phyloP scores from a whole-genome alignment of 2,888 invertebrate genomes.

The Erannis defoliaria region DNA sequence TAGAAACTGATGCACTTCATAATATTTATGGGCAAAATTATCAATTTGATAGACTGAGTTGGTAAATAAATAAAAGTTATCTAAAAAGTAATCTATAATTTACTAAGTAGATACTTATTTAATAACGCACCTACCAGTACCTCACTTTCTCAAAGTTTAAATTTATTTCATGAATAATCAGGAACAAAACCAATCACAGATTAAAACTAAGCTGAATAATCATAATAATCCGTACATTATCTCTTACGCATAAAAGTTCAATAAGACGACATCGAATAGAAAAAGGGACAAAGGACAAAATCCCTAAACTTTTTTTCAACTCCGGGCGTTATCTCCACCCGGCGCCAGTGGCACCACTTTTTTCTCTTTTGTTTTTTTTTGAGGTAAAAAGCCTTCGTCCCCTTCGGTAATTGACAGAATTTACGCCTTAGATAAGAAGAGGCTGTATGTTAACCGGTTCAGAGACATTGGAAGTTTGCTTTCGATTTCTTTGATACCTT shows the following conservation, averaged over 20 bases:
- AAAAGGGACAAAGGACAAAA: constrained; percentile 63
- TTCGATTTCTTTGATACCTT: constrained; percentile 42
- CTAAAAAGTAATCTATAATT: too few relatives aligned
- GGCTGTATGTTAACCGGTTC: constrained; percentile 47
- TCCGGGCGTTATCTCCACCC: constrained; percentile 62
- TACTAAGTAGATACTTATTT: too few relatives aligned
- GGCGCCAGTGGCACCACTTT: constrained; percentile 70
- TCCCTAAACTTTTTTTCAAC: constrained; percentile 44
- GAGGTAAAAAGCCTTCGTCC: constrained; percentile 53
- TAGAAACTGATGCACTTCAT: too few relatives aligned
- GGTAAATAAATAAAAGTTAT: too few relatives aligned
- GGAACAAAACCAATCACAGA: constrained; percentile 32
- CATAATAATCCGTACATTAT: constrained; percentile 41
- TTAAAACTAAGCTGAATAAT: constrained; percentile 36
- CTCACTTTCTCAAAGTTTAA: too few relatives aligned
- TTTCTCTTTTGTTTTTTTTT: constrained; percentile 39
- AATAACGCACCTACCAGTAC: too few relatives aligned
- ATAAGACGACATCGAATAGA: constrained; percentile 48
- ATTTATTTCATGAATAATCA: constrained; percentile 31
- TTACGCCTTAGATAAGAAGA: constrained; percentile 73
- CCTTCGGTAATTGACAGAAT: constrained; percentile 74
- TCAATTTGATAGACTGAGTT: too few relatives aligned
- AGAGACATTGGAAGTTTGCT: constrained; percentile 31
- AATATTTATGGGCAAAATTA: too few relatives aligned
- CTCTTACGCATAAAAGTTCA: constrained; percentile 64